Evolutionary conservation across 2,888 invertebrate genomes (phyloP).

Genomic region (Corythucha ciliata): DNA sequence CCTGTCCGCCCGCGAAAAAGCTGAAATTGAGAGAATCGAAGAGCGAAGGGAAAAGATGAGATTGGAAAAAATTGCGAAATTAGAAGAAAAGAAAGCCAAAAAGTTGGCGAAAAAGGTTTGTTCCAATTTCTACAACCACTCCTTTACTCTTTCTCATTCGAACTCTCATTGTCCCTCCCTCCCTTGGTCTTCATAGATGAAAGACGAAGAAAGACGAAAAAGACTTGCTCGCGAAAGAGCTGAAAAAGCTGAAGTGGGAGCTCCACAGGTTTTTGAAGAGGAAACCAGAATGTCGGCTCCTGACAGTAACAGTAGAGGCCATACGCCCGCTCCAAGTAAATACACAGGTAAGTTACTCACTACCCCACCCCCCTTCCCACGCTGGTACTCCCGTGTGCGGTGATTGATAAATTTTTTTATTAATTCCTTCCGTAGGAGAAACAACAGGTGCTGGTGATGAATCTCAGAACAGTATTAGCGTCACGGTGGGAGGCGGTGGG

Average conservation of each 20-base stretch:
- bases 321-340: conserved; percentile 24
- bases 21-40: conserved; percentile 30
- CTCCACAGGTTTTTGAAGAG: conserved; percentile 45
- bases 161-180: background rate
- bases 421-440: conserved; percentile 12
- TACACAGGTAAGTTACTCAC: conserved; percentile 1
- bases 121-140: background rate
- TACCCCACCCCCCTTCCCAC: background rate
- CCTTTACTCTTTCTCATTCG: background rate
- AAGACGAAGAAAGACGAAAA: conserved; percentile 27
- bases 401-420: background rate
- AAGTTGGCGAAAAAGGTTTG: conserved; percentile 29
- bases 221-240: conserved; percentile 26
- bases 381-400: background rate
- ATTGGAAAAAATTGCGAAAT: conserved; percentile 28
- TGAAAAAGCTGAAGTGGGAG: conserved; percentile 29
- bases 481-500: conserved; percentile 43
- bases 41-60: conserved; percentile 29
- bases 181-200: conserved; percentile 20
- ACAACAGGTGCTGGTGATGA: conserved; percentile 41
- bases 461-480: conserved; percentile 76
- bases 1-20: conserved; percentile 27
- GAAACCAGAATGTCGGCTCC: conserved; percentile 48
- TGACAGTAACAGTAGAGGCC: conserved; percentile 29
- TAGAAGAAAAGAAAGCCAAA: conserved; percentile 28